These are phyloP conservation scores for Manis javanica DNA, from an alignment of 2,797 vertebrate species.

Conservation along the genomic window DNA sequence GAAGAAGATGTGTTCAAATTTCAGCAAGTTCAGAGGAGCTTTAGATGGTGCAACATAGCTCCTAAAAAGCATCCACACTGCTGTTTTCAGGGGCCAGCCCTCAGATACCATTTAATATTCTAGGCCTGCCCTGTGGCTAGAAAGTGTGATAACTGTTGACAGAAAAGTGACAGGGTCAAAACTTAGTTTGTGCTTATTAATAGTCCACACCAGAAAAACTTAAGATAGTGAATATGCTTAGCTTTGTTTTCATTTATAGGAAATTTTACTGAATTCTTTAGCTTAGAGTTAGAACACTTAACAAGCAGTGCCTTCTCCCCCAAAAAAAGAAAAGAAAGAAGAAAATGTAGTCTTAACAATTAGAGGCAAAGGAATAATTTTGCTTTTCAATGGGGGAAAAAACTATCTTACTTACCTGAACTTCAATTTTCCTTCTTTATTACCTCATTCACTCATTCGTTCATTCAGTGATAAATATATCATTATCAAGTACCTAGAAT, in stretches of 20 bases:
- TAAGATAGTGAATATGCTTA: not conserved
- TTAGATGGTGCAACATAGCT: not conserved
- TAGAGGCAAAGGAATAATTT: not conserved
- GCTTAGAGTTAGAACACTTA: not conserved
- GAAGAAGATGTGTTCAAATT: not conserved
- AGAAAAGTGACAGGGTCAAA: not conserved
- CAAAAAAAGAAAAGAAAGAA: not conserved
- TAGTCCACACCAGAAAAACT: not conserved
- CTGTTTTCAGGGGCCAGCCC: not conserved
- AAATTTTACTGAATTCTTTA: not conserved
- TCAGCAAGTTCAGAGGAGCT: not conserved
- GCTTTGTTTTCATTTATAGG: constrained; percentile 6
- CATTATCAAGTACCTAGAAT: not conserved
- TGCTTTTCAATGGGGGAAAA: not conserved
- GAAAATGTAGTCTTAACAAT: not conserved
- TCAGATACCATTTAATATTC: not conserved
- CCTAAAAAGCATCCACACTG: not conserved
- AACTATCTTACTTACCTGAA: not conserved
- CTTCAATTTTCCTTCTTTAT: not conserved
- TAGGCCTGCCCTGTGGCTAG: not conserved
- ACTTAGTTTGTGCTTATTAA: not conserved
- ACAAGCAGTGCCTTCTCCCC: not conserved
- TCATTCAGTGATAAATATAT: not conserved
- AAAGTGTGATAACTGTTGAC: not conserved
- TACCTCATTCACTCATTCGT: not conserved